phyloP scores from a whole-genome alignment of 2,797 vertebrate genomes.

The Chanos chanos region DNA sequence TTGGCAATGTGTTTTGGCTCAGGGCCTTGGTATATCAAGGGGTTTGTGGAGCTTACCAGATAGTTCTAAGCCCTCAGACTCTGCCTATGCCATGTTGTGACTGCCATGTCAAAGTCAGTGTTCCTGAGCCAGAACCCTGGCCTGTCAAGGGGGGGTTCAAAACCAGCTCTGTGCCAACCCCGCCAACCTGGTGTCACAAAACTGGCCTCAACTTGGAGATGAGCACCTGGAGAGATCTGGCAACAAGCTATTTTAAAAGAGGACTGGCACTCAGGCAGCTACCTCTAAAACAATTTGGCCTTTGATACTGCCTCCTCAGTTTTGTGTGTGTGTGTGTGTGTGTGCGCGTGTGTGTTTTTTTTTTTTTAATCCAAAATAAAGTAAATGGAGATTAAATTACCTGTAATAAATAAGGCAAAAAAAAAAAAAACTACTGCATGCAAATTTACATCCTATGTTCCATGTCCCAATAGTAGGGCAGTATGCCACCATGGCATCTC shows the following conservation, averaged over 20 bases:
- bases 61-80: background rate
- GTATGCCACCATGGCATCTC: too few species aligned
- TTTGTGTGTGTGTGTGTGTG: background rate
- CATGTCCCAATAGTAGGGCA: too few species aligned
- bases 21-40: background rate
- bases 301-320: slow-evolving; percentile 46
- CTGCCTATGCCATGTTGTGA: background rate
- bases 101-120: too few species aligned
- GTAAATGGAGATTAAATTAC: too few species aligned
- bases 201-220: slow-evolving; percentile 54
- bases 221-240: slow-evolving; percentile 53
- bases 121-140: slow-evolving; percentile 23
- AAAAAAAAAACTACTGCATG: too few species aligned
- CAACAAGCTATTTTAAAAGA: slow-evolving; percentile 46
- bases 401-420: too few species aligned
- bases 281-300: slow-evolving; percentile 52
- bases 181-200: slow-evolving; percentile 50
- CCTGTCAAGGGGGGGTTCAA: background rate
- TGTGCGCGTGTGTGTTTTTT: too few species aligned
- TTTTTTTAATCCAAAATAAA: too few species aligned
- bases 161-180: slow-evolving; percentile 37
- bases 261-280: slow-evolving; percentile 32
- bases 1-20: background rate
- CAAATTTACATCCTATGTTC: too few species aligned
- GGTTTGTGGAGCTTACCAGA: background rate